Percentiles rank a stretch among this genome's conserved stretches.
Conservation (phyloP, 2,888 invertebrate species). For the Cerastis rubricosa region DNA sequence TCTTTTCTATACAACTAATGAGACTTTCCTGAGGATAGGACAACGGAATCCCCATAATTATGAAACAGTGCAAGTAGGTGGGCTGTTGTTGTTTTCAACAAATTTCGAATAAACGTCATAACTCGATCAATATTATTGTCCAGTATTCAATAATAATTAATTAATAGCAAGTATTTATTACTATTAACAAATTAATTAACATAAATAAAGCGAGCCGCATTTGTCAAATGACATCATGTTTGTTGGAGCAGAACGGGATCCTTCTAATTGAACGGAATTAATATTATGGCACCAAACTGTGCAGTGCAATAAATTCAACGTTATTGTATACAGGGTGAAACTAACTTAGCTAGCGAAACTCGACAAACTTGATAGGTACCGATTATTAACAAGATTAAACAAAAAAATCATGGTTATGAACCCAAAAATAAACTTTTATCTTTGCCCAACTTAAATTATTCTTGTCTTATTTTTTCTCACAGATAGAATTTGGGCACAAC, state of each 20-base stretch:
- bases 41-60: background rate
- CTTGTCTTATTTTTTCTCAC: background rate
- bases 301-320: slow-evolving; percentile 28
- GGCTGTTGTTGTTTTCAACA: background rate
- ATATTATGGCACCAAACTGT: slow-evolving; percentile 57
- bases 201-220: slow-evolving; percentile 48
- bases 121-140: slow-evolving; percentile 2
- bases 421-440: too few species aligned
- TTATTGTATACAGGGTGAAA: slow-evolving; percentile 1
- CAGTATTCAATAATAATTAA: slow-evolving; percentile 5
- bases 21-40: background rate
- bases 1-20: background rate
- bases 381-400: too few species aligned
- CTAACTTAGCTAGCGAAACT: background rate
- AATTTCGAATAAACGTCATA: background rate
- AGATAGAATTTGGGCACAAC: background rate
- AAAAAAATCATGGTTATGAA: too few species aligned
- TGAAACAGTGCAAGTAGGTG: background rate
- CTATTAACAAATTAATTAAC: slow-evolving; percentile 39
- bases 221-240: slow-evolving; percentile 78
- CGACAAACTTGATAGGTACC: background rate
- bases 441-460: background rate
- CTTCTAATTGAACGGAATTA: slow-evolving; percentile 75
- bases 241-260: slow-evolving; percentile 62
- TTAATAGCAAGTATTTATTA: slow-evolving; percentile 39